Evolutionary conservation across 2,797 vertebrate species (phyloP).

Genomic region (Uromys caudimaculatus): DNA sequence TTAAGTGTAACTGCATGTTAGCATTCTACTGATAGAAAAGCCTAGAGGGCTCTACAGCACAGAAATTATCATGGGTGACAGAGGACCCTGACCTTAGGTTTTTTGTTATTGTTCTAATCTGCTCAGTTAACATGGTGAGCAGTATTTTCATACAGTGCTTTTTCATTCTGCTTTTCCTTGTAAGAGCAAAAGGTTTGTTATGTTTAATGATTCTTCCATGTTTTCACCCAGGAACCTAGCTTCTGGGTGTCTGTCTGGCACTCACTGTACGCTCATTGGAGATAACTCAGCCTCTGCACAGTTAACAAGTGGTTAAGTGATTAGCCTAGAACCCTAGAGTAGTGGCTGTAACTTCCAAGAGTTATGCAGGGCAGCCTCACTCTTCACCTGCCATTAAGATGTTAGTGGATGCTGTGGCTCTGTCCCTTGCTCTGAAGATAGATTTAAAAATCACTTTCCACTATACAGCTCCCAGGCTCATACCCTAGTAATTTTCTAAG

Average conservation of each 20-base stretch:
- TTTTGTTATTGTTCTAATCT: conserved; percentile 25
- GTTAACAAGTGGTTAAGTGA: conserved; percentile 62
- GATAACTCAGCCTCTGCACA: conserved; percentile 70
- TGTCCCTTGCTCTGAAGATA: conserved; percentile 67
- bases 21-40: background rate
- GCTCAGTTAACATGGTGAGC: conserved; percentile 49
- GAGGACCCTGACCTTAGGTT: conserved; percentile 53
- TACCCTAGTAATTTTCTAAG: conserved; percentile 62
- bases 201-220: conserved; percentile 56
- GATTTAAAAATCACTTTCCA: conserved; percentile 79
- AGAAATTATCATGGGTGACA: background rate
- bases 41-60: background rate
- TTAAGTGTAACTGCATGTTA: conserved; percentile 27
- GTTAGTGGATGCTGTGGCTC: conserved; percentile 71
- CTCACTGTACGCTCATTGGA: conserved; percentile 55
- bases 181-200: conserved; percentile 59
- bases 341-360: conserved; percentile 66
- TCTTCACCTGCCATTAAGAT: conserved; percentile 70
- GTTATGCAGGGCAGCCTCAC: conserved; percentile 59
- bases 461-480: conserved; percentile 56
- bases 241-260: conserved; percentile 68
- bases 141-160: conserved; percentile 25
- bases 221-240: conserved; percentile 57
- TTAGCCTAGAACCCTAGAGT: conserved; percentile 60
- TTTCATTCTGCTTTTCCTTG: conserved; percentile 62